Percentiles rank a stretch among this genome's conserved stretches.
Conservation (phyloP, 1,140 invertebrate genomes). For the Littorina saxatilis region DNA sequence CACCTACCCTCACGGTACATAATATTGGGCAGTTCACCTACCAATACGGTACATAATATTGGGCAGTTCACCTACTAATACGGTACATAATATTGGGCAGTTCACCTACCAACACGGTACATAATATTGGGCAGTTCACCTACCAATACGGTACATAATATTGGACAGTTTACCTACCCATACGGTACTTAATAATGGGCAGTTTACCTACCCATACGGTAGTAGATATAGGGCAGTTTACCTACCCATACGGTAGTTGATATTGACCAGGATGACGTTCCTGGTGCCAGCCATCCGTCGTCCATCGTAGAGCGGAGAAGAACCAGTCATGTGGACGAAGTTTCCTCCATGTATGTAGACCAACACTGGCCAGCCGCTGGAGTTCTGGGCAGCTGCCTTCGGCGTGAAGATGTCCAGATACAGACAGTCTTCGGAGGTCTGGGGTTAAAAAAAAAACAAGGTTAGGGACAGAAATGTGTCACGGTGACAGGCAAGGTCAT, state of each 20-base stretch:
- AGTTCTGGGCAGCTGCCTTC: conserved; percentile 3
- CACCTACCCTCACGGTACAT: too few species aligned
- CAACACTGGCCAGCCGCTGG: conserved; percentile 52
- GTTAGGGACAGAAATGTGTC: too few species aligned
- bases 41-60: too few species aligned
- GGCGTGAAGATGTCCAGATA: conserved; percentile 66
- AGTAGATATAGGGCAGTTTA: not conserved
- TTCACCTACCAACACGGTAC: too few species aligned
- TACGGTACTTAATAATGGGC: conserved; percentile 78
- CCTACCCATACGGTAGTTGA: conserved; percentile 78
- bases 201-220: conserved; percentile 47
- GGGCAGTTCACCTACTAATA: too few species aligned
- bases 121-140: not conserved
- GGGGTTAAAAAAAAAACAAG: not conserved
- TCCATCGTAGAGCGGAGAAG: conserved; percentile 63
- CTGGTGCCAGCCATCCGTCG: conserved; percentile 66
- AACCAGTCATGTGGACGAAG: conserved; percentile 58
- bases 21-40: too few species aligned
- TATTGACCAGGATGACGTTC: conserved; percentile 76
- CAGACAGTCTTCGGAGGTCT: conserved; percentile 73
- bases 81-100: too few species aligned
- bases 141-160: too few species aligned
- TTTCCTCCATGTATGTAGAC: conserved; percentile 67
- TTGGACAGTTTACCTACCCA: too few species aligned
- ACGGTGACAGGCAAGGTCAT: too few species aligned